phyloP scores from a whole-genome alignment of 2,888 invertebrate species.

The Crocallis elinguaria region DNA sequence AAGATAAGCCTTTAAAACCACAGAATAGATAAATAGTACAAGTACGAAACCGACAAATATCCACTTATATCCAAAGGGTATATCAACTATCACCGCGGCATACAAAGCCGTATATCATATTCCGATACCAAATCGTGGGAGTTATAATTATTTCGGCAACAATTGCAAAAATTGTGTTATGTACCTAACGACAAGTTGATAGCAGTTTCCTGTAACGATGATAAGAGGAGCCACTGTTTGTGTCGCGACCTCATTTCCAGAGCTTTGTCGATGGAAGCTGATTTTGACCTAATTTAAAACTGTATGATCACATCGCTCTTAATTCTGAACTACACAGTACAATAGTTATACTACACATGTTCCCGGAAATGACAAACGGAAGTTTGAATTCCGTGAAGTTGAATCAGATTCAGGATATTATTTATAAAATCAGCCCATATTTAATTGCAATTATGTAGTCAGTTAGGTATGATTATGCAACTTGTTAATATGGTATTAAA shows the following conservation, averaged over 20 bases:
- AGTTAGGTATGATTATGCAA: too few relatives aligned
- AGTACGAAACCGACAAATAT: background rate
- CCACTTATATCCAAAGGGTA: background rate
- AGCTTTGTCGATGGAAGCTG: conserved; percentile 79
- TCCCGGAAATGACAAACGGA: conserved; percentile 33
- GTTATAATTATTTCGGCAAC: conserved; percentile 81
- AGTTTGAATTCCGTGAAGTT: conserved; percentile 32
- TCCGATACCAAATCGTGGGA: conserved; percentile 64
- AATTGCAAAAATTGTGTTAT: conserved; percentile 83
- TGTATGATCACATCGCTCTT: conserved; percentile 53
- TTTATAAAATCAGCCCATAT: conserved; percentile 3
- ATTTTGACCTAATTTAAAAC: conserved; percentile 78
- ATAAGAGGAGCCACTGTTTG: conserved; percentile 72
- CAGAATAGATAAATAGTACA: background rate
- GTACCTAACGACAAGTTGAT: conserved; percentile 81
- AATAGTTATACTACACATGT: conserved; percentile 19
- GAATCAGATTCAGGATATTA: conserved; percentile 35
- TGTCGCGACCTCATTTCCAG: conserved; percentile 75
- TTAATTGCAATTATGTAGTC: background rate
- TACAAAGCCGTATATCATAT: conserved; percentile 39
- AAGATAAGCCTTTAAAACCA: too few relatives aligned
- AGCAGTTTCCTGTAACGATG: conserved; percentile 73
- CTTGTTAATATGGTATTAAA: too few relatives aligned
- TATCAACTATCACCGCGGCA: conserved; percentile 36
- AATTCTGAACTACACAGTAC: conserved; percentile 41